A percentile compares a stretch with the other conserved stretches of the same genome.
Conservation (phyloP, 2,113 vertebrate species). For the Eulacestoma nigropectus region DNA sequence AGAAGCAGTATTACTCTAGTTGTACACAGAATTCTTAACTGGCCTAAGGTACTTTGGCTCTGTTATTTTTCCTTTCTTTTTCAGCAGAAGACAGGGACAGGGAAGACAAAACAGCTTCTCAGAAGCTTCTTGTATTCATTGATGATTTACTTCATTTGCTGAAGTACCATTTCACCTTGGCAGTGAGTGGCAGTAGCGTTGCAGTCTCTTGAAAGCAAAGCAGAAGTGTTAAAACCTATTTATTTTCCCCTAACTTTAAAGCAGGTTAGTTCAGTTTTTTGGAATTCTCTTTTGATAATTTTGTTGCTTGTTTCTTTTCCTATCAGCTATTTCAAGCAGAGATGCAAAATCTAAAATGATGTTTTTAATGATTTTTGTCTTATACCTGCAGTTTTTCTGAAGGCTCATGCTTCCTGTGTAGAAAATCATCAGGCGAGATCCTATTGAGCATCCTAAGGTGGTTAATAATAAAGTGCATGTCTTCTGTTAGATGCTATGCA, state of each 20-base stretch:
- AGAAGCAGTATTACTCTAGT: not conserved
- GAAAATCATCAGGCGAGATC: not conserved
- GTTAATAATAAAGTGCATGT: not conserved
- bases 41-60: not conserved
- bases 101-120: rapidly evolving
- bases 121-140: not conserved
- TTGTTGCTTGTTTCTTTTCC: not conserved
- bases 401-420: rapidly evolving
- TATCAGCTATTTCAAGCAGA: not conserved
- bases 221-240: not conserved
- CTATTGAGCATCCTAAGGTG: not conserved
- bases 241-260: not conserved
- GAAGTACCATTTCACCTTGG: not conserved
- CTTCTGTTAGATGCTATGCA: not conserved
- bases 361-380: not conserved
- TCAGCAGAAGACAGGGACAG: not conserved
- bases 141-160: not conserved
- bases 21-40: not conserved
- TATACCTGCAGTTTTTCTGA: not conserved
- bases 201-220: not conserved
- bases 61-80: not conserved
- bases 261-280: not conserved
- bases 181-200: not conserved
- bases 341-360: not conserved
- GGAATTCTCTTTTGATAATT: not conserved